These are phyloP conservation scores for Drosophila parabipectinata DNA, from an alignment of 1,140 invertebrate genomes.

Conservation along the genomic window DNA sequence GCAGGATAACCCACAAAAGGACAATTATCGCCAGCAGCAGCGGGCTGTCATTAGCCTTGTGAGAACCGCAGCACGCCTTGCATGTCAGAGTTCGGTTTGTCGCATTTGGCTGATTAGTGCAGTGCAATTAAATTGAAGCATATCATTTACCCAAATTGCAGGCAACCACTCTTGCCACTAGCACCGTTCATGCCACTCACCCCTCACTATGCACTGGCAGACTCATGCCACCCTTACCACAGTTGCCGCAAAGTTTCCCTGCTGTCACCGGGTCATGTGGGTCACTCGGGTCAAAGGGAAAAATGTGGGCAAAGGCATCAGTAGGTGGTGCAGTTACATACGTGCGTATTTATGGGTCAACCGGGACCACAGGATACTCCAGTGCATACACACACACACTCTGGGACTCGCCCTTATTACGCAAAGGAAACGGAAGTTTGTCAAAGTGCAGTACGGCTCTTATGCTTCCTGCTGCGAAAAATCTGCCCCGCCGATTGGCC, in stretches of 20 bases:
- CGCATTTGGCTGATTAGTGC: constrained; percentile 54
- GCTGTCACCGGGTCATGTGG: constrained; percentile 6
- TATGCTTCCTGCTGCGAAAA: constrained; percentile 3
- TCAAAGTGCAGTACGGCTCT: not conserved
- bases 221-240: not conserved
- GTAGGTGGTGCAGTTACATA: not conserved
- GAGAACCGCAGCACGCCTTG: constrained; percentile 12
- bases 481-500: not conserved
- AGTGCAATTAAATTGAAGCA: constrained; percentile 50
- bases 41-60: constrained; percentile 31
- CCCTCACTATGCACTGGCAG: not conserved
- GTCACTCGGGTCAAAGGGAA: constrained; percentile 17
- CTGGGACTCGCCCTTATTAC: constrained; percentile 10
- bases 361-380: constrained; percentile 16
- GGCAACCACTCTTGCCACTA: not conserved
- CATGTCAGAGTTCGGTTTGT: constrained; percentile 33
- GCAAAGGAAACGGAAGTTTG: not conserved
- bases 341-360: constrained; percentile 47
- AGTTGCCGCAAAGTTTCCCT: constrained; percentile 5
- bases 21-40: constrained; percentile 6
- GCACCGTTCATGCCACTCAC: not conserved
- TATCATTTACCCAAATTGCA: constrained; percentile 53
- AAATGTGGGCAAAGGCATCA: not conserved
- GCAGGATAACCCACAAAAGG: constrained; percentile 1
- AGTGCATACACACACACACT: not conserved